Base-by-base conservation (phyloP, 2,797 vertebrate genomes). In the Trematomus bernacchii region DNA sequence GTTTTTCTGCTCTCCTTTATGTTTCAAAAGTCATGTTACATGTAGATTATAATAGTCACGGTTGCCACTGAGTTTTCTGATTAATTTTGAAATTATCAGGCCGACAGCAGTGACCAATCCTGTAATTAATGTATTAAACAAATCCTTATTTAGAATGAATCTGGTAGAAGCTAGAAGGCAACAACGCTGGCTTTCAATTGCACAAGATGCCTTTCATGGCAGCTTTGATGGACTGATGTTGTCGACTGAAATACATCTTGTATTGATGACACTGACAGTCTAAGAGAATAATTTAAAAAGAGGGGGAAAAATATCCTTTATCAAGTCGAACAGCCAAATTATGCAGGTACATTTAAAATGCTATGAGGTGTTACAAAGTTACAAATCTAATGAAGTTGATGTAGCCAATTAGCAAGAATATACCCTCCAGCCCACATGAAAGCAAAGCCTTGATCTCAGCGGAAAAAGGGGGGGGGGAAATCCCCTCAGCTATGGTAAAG, bases 331-430 rank as follows among this genome's bases (percentile, higher is more conserved):
- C 82, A 86, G 79, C 80, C 82, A 86, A 79, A 87, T 86, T 88
- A 88, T 87, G 85, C 89, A 92, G 91, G 89, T 91, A 90, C 82
- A 83, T 94, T 93, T 91, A 84, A 85, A 92, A 93, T 82, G 86
- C 87, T 90, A 90, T 89, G 92, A 92, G 88, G 88, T 93, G 90
- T 85, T 92, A 85, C 85, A 86, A 76, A 67, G 85, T 79, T 86
- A 82, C 82, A 89, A 90, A 86, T 86, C 82, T 84, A 90, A 82
- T 89, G 80, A 91, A 93, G 91, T 85, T 91, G 89, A 94, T 92
- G 89, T 85, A 66, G 76, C 86, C 87, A 93, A 93, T 94, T 92
- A 93, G 85, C 80, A 68, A 62, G 84, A 70, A 85, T 81, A 77
- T 86, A 87, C 77, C 92, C 88, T 87, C 51, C 65, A 89, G 91